Conservation (phyloP, 2,888 invertebrate species). For the Sepiola atlantica region DNA sequence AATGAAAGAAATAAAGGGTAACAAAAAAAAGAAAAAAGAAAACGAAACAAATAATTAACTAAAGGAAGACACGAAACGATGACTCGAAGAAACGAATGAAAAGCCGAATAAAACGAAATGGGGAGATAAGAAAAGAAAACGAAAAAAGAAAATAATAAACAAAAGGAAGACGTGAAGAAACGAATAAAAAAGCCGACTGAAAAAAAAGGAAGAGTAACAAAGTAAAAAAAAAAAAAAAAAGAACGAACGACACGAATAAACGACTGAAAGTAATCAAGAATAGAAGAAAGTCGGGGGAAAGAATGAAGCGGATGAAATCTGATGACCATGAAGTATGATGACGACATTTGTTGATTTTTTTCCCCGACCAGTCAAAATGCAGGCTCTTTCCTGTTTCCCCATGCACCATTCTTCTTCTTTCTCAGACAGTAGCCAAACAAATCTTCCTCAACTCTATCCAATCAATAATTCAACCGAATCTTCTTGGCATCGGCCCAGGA, state of each 20-base stretch:
- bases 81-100: too few relatives aligned
- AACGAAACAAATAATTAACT: too few relatives aligned
- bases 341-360: conserved; percentile 32
- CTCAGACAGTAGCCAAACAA: conserved; percentile 13
- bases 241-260: not conserved
- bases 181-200: not conserved
- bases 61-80: too few relatives aligned
- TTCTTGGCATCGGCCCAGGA: not conserved
- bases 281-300: not conserved
- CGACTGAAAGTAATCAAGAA: not conserved
- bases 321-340: not conserved
- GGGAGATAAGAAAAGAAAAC: too few relatives aligned
- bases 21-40: too few relatives aligned
- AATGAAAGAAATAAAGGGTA: too few relatives aligned
- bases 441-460: not conserved
- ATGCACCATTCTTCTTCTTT: not conserved
- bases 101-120: too few relatives aligned
- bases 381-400: not conserved
- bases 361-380: not conserved
- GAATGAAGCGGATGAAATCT: not conserved
- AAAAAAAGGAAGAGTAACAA: too few relatives aligned
- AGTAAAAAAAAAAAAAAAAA: not conserved
- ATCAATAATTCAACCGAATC: not conserved
- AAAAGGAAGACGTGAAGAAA: too few relatives aligned
- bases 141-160: too few relatives aligned